phyloP scores from a whole-genome alignment of 2,797 vertebrate species.

The Nasua narica region DNA sequence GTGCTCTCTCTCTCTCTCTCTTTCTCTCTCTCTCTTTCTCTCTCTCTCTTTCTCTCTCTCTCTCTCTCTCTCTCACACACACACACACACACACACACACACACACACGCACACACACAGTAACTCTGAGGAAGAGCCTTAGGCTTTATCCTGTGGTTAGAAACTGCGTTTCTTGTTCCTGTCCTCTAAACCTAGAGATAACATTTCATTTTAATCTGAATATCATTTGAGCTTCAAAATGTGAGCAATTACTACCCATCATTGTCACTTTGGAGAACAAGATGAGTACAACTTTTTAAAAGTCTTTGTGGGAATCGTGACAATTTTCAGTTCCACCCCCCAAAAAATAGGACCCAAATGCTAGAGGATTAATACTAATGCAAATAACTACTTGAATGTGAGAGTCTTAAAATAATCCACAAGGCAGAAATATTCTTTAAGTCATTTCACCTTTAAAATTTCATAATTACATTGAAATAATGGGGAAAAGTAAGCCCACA shows the following conservation, averaged over 20 bases:
- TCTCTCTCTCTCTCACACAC: background rate
- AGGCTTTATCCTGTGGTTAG: background rate
- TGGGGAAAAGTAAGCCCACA: background rate
- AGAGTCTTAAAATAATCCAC: background rate
- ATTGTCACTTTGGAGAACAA: background rate
- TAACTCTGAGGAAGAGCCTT: background rate
- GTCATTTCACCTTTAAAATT: background rate
- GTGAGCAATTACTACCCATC: background rate
- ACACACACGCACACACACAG: background rate
- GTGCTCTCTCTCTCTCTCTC: background rate
- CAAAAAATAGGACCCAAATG: background rate
- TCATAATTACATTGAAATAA: background rate
- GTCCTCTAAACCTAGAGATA: background rate
- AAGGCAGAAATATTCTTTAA: background rate
- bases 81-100: background rate
- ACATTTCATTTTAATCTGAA: background rate
- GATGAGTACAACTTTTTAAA: background rate
- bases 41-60: background rate
- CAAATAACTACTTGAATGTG: background rate
- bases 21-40: background rate
- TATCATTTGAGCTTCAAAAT: background rate
- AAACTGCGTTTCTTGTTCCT: background rate
- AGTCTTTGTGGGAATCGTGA: background rate
- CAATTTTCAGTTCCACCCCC: background rate
- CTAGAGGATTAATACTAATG: background rate